phyloP scores from a whole-genome alignment of 1,140 invertebrate species.

The Drosophila neocordata region DNA sequence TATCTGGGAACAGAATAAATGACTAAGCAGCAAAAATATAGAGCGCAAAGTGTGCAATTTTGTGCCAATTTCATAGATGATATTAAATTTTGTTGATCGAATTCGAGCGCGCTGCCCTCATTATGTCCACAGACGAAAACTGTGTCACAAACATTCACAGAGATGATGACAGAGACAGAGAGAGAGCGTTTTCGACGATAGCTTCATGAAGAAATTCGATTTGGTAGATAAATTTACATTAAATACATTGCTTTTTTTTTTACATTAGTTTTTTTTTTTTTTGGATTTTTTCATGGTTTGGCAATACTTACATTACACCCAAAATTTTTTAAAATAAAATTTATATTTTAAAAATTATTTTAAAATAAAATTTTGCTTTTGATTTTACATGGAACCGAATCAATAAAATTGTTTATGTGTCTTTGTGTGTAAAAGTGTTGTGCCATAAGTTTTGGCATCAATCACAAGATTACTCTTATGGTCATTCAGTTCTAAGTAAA shows the following conservation, averaged over 20 bases:
- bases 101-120: constrained; percentile 1
- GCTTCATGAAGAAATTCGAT: constrained; percentile 43
- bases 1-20: background rate
- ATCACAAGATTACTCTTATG: constrained; percentile 4
- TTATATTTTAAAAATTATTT: constrained; percentile 83
- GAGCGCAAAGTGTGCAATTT: background rate
- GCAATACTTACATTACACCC: constrained; percentile 82
- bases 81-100: constrained; percentile 20
- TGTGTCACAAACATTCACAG: constrained; percentile 1
- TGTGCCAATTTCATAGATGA: background rate
- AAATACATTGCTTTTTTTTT: constrained; percentile 59
- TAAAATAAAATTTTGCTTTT: constrained; percentile 83
- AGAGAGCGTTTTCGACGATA: constrained; percentile 19
- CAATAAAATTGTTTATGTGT: constrained; percentile 6
- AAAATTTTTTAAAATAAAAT: constrained; percentile 83
- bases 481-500: constrained; percentile 75
- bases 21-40: background rate
- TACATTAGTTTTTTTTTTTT: constrained; percentile 38
- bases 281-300: constrained; percentile 45
- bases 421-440: constrained; percentile 26
- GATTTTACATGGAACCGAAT: constrained; percentile 78
- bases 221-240: constrained; percentile 56
- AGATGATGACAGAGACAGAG: background rate
- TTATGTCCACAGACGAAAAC: background rate
- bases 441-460: constrained; percentile 30